Percentiles rank a stretch among this genome's conserved stretches.
Conservation (phyloP, 2,888 invertebrate genomes). For the Mythimna pallens region DNA sequence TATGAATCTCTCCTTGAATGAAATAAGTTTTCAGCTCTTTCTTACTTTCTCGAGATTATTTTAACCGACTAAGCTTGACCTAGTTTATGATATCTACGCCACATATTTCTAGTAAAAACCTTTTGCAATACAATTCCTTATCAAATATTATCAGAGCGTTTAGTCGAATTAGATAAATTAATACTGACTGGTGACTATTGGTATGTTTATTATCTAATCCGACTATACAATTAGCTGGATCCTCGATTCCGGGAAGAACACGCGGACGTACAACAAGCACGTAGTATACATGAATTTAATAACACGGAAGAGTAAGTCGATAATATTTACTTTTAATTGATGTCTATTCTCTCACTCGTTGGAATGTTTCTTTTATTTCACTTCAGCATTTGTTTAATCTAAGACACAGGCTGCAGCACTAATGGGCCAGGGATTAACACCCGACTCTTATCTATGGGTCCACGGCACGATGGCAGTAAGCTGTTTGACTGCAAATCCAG, state of each 20-base stretch:
- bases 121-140: conserved; percentile 21
- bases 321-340: conserved; percentile 12
- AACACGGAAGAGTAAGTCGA: conserved; percentile 8
- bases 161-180: conserved; percentile 50
- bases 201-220: conserved; percentile 61
- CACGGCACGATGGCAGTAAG: neutral
- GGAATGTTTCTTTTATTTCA: neutral
- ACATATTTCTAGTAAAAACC: conserved; percentile 16
- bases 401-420: neutral
- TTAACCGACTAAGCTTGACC: conserved; percentile 23
- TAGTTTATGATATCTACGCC: conserved; percentile 20
- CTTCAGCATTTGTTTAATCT: neutral
- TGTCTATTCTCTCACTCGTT: neutral
- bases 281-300: neutral
- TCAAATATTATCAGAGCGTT: conserved; percentile 50
- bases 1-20: conserved; percentile 1
- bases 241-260: conserved; percentile 28
- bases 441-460: neutral
- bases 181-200: conserved; percentile 31
- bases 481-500: conserved; percentile 6
- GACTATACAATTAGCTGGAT: conserved; percentile 38
- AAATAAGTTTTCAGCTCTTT: conserved; percentile 14
- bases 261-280: neutral
- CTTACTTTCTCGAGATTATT: conserved; percentile 33
- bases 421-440: neutral